Evolutionary conservation across 2,888 invertebrate species (phyloP), one percentile per base, ranked within the genome.

Genomic region (Minunthozetes semirufus): DNA sequence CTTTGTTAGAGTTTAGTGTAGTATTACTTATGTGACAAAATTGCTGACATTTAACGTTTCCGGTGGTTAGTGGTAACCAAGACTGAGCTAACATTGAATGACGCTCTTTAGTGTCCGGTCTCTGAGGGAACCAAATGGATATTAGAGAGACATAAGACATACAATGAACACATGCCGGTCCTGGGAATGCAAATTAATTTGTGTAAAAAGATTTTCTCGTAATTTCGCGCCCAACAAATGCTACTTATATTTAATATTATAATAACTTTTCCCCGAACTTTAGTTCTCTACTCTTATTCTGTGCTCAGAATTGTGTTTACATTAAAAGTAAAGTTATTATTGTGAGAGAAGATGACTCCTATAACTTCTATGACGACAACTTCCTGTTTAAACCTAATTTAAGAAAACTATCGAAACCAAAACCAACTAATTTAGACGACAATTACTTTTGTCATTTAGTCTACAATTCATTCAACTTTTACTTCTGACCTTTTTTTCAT

Each of bases 41-140:
- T 66, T 66, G 66, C 66, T 66, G 66, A 66, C 66, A 66, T 66
- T 66, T 66, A 66, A 42, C 42, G 42, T 66, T 66, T 66, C 66
- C 66, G 66, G 66, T 66, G 66, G 66, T 66, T 66, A 66, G 66
- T 42, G 19, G 66, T 66, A 66, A 5, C 66, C 66, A 42, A 66
- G 33, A 42, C 66, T 66, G 38, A 66, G 19, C 66, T 33, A 42
- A 66, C 66, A 42, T 42, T 66, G 38, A 66, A 9, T 66, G 33
- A 19, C 66, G 33, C 38, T 66, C 66, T 66, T 66, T 66, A 66
- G 66, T 66, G 66, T 66, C 66, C 66, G 66, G 66, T 66, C 66
- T 66, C 66, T 66, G 42, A 66, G 66, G 66, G 66, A 66, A 66
- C 33, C n/a, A 42, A 66, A 66, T 42, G 22, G 33, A 42, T 66